Percentiles rank a stretch among this genome's conserved stretches.
phyloP scores from a whole-genome alignment of 2,113 vertebrate species.

The Brachyhypopomus occidentalis region DNA sequence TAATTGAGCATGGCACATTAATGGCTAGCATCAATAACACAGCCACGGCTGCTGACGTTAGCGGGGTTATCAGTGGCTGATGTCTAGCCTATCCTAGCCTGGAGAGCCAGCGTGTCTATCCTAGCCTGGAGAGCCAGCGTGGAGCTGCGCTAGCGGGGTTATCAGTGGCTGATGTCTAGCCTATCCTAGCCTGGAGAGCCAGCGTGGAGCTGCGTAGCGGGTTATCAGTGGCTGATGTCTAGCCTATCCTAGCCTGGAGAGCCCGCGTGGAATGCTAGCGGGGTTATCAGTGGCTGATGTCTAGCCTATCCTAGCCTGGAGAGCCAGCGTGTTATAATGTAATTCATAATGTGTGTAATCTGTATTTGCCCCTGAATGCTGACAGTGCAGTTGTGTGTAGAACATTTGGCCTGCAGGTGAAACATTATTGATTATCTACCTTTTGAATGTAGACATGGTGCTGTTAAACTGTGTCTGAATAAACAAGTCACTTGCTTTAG shows the following conservation, averaged over 20 bases:
- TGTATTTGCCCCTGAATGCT: neutral
- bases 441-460: neutral
- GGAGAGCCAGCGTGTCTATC: neutral
- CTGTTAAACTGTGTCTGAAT: too few species aligned
- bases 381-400: neutral
- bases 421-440: neutral
- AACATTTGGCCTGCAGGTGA: neutral
- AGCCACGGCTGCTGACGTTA: neutral
- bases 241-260: neutral
- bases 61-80: neutral
- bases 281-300: neutral
- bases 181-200: neutral
- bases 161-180: neutral
- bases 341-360: neutral
- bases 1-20: slow-evolving; percentile 11
- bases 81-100: neutral
- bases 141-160: neutral
- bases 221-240: neutral
- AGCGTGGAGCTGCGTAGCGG: too few species aligned
- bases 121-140: neutral
- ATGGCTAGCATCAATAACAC: slow-evolving; percentile 4
- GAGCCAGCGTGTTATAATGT: neutral
- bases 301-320: neutral
- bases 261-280: neutral
- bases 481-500: too few species aligned